Evolutionary conservation across 2,113 vertebrate species (phyloP), one percentile per base, ranked within the genome.

Genomic region (Sinocyclocheilus maitianheensis): DNA sequence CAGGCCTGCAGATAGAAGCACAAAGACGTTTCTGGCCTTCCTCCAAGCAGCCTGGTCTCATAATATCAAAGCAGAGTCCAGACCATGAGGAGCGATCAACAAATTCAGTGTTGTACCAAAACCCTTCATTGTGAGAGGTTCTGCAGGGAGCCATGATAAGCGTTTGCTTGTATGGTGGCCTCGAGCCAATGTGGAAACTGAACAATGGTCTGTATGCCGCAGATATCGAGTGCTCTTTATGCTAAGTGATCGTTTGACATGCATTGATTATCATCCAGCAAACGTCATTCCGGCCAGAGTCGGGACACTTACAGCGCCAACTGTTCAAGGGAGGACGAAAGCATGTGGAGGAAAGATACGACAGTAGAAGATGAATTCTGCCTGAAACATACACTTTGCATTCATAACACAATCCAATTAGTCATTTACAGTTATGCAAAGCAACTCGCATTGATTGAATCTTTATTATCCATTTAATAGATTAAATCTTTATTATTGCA

Each of bases 91-190:
- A 20, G 75, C 8, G 30, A 55, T 80, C 53, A 12, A 46, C 40
- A 51, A 46, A 67, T 77, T 77, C 48, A 88, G 34, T 60, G 69
- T 18, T 80, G 53, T 24, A 81, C 77, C 48, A 53, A 78, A 77
- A 72, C 60, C 79, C 72, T 60, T 46, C n/a, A 22, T 30, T 87
- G 53, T 69, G 20, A n/a, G 40, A 11, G 18, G 10, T 18, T 63
- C 63, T 84, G 86, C 71, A 63, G 22, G 1, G 18, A 51, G 76
- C 72, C 30, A 60, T 80, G 74, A 85, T 83, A 85, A 85, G 84
- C 63, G 12, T 30, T 26, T 85, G 72, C 20, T 72, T 74, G 30
- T n/a, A 34, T 22, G 24, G 43, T 81, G n/a, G 58, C 43, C 55
- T 40, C 58, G 22, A 84, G 55, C 77, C 77, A 80, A 30, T 30